Evolutionary conservation across 1,140 invertebrate species (phyloP).

Genomic region (Euwallacea fornicatus): DNA sequence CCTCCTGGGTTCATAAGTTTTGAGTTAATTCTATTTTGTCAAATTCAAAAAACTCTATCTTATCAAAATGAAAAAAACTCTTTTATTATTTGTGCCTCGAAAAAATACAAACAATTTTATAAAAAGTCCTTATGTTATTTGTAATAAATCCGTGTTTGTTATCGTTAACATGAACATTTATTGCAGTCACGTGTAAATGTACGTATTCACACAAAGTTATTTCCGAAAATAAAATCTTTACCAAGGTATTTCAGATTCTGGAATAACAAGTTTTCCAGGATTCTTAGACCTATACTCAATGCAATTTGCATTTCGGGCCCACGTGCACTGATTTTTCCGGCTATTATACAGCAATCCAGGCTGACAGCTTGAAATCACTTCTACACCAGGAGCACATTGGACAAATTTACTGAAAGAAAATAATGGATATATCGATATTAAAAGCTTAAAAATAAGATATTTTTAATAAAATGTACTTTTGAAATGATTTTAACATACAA

Average conservation of each 20-base stretch:
- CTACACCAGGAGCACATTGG: conserved; percentile 10
- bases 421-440: not conserved
- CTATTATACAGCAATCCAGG: conserved; percentile 11
- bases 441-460: not conserved
- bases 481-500: too few species aligned
- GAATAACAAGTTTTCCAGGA: conserved; percentile 3
- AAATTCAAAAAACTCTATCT: too few species aligned
- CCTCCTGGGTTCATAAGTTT: too few species aligned
- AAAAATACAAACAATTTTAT: too few species aligned
- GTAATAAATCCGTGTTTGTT: too few species aligned
- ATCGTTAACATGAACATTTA: too few species aligned
- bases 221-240: not conserved
- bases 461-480: too few species aligned
- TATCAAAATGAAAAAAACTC: too few species aligned
- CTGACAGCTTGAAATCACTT: conserved; percentile 7
- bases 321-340: not conserved
- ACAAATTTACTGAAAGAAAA: conserved; percentile 24
- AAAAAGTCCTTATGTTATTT: too few species aligned
- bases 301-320: conserved; percentile 8
- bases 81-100: too few species aligned
- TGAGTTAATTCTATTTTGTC: too few species aligned
- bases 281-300: conserved; percentile 11
- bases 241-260: not conserved
- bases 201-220: not conserved
- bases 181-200: not conserved